Evolutionary conservation across 2,888 invertebrate species (phyloP), one percentile per base, ranked within the genome.

Genomic region (Oxystoma pomonae): DNA sequence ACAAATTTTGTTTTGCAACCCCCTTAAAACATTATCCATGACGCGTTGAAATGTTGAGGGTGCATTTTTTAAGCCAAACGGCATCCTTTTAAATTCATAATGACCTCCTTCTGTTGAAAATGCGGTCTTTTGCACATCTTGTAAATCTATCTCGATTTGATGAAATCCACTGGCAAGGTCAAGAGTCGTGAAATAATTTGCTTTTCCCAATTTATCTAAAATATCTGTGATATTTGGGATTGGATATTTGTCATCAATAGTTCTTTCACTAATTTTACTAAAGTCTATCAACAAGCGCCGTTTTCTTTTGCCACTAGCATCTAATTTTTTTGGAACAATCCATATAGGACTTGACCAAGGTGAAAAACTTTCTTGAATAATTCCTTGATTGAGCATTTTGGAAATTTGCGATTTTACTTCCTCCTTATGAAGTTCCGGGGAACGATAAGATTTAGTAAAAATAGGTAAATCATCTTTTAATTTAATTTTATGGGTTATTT

Each of bases 1-100:
- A 12, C 35, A 35, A 7, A 20, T 57, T 62, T 64, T 57, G 7
- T 63, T 58, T 59, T 65, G 64, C n/a, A 67, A 20, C 1, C 63
- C 67, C 56, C 53, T 18, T 17, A 67, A 56, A 62, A 53, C 53
- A 53, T 53, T 53, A n/a, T 53, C 53, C 53, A 53, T 53, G 5
- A 53, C 53, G 5, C 53, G 16, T 59, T 53, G 22, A 50, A 51
- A 51, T 59, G 18, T 63, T 51, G 59, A 9, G 16, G 55, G 3
- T 60, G 52, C 20, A 63, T n/a, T 16, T 53, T 53, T 16, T 16
- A 53, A 53, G n/a, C 64, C 65, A 58, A 67, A 62, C 1, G 63
- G 62, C 63, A 67, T 58, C 49, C 63, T 9, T 50, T 50, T 50
- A 50, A 50, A 50, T 50, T 50, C 50, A 12, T 12, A 50, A 50